Base-by-base conservation (phyloP, 2,797 vertebrate species). In the Pseudochaenichthys georgianus region DNA sequence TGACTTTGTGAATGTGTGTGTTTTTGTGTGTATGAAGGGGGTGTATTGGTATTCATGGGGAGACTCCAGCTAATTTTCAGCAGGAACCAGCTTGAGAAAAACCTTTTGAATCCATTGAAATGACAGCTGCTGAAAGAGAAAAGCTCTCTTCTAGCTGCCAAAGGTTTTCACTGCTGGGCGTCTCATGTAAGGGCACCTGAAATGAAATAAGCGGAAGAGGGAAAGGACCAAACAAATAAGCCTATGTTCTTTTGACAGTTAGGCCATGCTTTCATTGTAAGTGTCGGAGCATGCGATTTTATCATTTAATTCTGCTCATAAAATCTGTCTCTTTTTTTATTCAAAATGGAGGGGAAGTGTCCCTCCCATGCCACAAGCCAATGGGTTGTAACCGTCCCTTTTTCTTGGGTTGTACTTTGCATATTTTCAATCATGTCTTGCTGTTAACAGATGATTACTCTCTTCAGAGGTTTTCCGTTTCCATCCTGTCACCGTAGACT, bases 391-490 rank as follows among this genome's bases (percentile, higher is more conserved):
- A 93, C 93, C 89, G 73, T 89, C 85, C 84, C 89, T 87, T 87
- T 93, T 93, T 91, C 91, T 90, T 87, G 81, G 82, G 76, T 77
- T 89, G 89, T 90, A 87, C 90, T 95, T 95, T 94, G 92, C 93
- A 95, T 95, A 94, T 95, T 95, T 94, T 89, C 93, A 93, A 95
- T 95, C 93, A 94, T 92, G 93, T 93, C 93, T 92, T 87, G 91
- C 92, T 94, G 93, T 93, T 95, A 95, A 92, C 92, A 93, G 93
- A 94, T 94, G 93, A 94, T 94, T 94, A 93, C 93, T 93, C 93
- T 92, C 92, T 92, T 94, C 92, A 92, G 90, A 91, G 78, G 93
- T 85, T 89, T 89, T 90, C 84, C 87, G 77, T 90, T 94, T 81
- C 89, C 89, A 87, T 90, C 84, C 86, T 87, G 73, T 83, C 83